These are phyloP conservation scores for Trissolcus japonicus DNA, from an alignment of 2,888 invertebrate species.

Conservation along the genomic window DNA sequence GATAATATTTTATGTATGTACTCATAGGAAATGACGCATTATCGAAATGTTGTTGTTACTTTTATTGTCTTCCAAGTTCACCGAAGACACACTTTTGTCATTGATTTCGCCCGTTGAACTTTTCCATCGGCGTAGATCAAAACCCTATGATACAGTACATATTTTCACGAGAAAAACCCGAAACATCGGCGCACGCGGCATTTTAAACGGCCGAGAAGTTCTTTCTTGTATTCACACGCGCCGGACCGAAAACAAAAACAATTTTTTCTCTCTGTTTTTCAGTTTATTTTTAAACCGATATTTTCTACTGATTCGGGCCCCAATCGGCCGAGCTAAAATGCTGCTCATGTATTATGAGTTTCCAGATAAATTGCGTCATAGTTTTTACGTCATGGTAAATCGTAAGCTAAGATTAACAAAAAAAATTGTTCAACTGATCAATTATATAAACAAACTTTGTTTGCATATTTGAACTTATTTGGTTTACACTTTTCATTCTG, in stretches of 20 bases:
- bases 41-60: conserved; percentile 5
- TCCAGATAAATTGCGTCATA: too few relatives aligned
- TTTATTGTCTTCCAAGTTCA: not conserved
- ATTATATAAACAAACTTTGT: too few relatives aligned
- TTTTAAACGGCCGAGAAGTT: not conserved
- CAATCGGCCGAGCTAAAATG: not conserved
- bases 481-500: too few relatives aligned
- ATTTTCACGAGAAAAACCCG: too few relatives aligned
- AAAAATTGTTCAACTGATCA: too few relatives aligned
- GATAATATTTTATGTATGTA: conserved; percentile 8
- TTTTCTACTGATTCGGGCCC: not conserved
- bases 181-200: too few relatives aligned
- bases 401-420: too few relatives aligned
- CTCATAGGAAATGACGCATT: conserved; percentile 2
- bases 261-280: not conserved
- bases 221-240: not conserved
- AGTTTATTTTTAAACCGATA: conserved; percentile 1
- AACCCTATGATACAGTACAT: too few relatives aligned
- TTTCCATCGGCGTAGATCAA: too few relatives aligned
- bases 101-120: not conserved
- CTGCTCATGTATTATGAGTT: not conserved
- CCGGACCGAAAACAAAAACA: not conserved
- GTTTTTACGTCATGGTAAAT: too few relatives aligned
- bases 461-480: too few relatives aligned
- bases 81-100: not conserved